These are phyloP conservation scores for Montipora capricornis DNA, from an alignment of 64 coral and sea anemone species.

Conservation along the genomic window DNA sequence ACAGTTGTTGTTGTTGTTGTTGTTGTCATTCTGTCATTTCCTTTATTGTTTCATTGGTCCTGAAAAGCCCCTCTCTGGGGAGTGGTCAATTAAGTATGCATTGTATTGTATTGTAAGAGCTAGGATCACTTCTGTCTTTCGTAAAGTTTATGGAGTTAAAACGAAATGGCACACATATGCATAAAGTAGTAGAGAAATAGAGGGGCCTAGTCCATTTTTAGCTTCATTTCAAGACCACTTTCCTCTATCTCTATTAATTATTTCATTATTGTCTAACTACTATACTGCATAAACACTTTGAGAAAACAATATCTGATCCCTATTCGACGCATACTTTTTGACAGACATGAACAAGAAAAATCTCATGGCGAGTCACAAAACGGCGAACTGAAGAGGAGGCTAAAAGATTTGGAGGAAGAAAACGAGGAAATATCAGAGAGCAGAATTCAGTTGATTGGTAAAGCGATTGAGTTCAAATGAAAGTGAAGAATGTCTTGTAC, in stretches of 20 bases:
- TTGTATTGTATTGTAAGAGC: too few relatives aligned
- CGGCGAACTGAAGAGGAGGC: constrained; percentile 81
- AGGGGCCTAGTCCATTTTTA: neutral
- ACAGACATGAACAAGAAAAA: constrained; percentile 94
- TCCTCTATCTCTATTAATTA: too few relatives aligned
- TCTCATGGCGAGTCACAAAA: constrained; percentile 76
- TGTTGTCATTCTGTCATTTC: too few relatives aligned
- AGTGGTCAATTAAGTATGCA: too few relatives aligned
- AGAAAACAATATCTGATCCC: too few relatives aligned
- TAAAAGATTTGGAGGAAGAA: constrained; percentile 86
- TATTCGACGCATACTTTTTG: neutral
- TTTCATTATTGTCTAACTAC: too few relatives aligned
- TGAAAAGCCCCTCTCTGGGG: too few relatives aligned
- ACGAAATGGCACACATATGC: neutral
- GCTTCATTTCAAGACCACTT: too few relatives aligned
- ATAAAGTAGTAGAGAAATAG: neutral
- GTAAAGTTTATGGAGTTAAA: neutral
- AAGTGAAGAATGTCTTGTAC: neutral
- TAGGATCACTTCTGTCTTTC: too few relatives aligned
- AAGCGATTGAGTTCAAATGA: neutral
- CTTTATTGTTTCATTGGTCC: too few relatives aligned
- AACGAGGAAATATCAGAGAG: constrained; percentile 95
- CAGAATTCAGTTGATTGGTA: constrained; percentile 89
- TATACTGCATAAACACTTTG: too few relatives aligned
- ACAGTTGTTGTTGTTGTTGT: too few relatives aligned